Evolutionary conservation across 2,888 invertebrate genomes (phyloP), one percentile per base, ranked within the genome.

Genomic region (Zhuqinia jingwanae): DNA sequence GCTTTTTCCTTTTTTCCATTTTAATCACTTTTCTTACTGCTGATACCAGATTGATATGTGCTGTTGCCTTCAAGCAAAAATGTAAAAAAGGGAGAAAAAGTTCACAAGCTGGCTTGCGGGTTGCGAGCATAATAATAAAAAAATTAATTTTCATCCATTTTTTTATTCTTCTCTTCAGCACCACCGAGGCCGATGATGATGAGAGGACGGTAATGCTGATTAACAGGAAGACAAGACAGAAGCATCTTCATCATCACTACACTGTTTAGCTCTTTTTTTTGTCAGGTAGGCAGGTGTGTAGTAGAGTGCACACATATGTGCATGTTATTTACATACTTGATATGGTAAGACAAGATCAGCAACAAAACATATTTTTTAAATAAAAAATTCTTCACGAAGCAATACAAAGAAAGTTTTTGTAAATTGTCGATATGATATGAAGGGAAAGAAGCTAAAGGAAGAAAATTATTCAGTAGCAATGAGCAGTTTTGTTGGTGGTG

Each of bases 391-490:
- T 36, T 36, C 5, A 36, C 36, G 36, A 36, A 36, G 8, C 36
- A 36, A 36, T 8, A 36, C 36, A 65, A 65, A 42, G 42, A 65
- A 65, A 65, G 42, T 65, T 65, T 42, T 30, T 63, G n/a, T 63
- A 63, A 63, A 65, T 42, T 65, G 65, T 17, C 36, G 1, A 42
- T 36, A 36, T 36, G 36, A 36, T 36, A 36, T 36, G 36, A 36
- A 36, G 36, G 36, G 36, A 36, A 36, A 36, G 36, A 36, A 36
- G 36, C 36, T 36, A 36, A 1, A 56, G 36, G 56, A 75, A 17
- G 13, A 53, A 30, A 53, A 36, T 50, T 36, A 36, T 75, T 75
- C 75, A 75, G 75, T 75, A 75, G 75, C 75, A 75, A 73, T 27
- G 50, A 75, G 30, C 53, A 75, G 50, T 56, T 75, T 53, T 50